Percentiles rank a stretch among this genome's conserved stretches.
Conservation (phyloP, 2,888 invertebrate genomes). For the Aphidoletes aphidimyza region DNA sequence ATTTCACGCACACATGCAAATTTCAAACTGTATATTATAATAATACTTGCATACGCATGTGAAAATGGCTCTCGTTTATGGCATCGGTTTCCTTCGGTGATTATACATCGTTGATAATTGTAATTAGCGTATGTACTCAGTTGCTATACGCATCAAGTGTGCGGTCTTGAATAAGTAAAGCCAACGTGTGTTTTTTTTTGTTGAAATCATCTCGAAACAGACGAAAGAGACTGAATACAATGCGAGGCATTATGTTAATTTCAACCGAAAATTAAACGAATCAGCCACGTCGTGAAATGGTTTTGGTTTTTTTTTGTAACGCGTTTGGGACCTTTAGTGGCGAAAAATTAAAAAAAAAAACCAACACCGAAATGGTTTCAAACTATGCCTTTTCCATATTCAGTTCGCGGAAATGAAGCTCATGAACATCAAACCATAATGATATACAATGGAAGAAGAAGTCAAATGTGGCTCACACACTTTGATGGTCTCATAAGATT, state of each 20-base stretch:
- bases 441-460: no score
- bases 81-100: background rate
- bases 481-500: background rate
- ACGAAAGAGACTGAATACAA: background rate
- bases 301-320: background rate
- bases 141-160: background rate
- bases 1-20: conserved; percentile 1
- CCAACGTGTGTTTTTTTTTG: no score
- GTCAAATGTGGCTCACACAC: background rate
- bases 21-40: no score
- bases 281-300: background rate
- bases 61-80: background rate
- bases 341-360: no score
- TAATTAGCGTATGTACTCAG: conserved; percentile 14
- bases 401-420: background rate
- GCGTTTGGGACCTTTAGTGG: background rate
- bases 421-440: no score
- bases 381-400: background rate
- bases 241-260: background rate
- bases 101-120: background rate
- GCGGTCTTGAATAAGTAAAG: background rate
- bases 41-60: background rate
- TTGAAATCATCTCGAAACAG: background rate
- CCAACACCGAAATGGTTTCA: background rate
- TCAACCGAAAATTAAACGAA: background rate